These are phyloP conservation scores for Lycodopsis pacificus DNA, from an alignment of 2,797 vertebrate species.

Conservation along the genomic window DNA sequence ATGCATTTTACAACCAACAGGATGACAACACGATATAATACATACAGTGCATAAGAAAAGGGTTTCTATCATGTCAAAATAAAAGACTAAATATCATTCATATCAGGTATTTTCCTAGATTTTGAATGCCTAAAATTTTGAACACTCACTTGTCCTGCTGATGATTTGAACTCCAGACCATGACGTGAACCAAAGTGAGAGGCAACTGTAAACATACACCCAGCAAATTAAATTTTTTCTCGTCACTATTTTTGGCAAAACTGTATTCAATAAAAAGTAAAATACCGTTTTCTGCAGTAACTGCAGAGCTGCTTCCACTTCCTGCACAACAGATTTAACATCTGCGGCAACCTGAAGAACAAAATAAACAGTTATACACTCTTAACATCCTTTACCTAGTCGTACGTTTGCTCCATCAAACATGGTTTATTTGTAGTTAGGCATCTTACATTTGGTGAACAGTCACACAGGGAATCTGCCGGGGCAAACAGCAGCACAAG, in stretches of 20 bases:
- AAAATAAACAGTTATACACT: constrained; percentile 7
- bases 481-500: constrained; percentile 79
- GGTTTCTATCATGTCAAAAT: not conserved
- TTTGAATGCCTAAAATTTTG: not conserved
- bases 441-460: constrained; percentile 74
- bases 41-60: not conserved
- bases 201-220: constrained; percentile 69
- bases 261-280: not conserved
- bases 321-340: constrained; percentile 54
- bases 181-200: constrained; percentile 77
- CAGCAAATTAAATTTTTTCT: not conserved
- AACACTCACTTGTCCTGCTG: constrained; percentile 67
- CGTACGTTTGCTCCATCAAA: not conserved
- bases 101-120: not conserved
- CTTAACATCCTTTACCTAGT: not conserved
- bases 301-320: constrained; percentile 73
- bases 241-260: not conserved
- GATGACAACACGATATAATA: not conserved
- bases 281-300: constrained; percentile 74
- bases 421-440: not conserved
- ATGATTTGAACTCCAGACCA: constrained; percentile 71
- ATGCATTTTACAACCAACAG: not conserved
- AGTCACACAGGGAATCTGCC: constrained; percentile 70
- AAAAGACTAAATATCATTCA: not conserved
- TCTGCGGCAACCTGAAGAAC: constrained; percentile 60